phyloP scores from a whole-genome alignment of 2,113 vertebrate genomes.

The Nannospalax galili region DNA sequence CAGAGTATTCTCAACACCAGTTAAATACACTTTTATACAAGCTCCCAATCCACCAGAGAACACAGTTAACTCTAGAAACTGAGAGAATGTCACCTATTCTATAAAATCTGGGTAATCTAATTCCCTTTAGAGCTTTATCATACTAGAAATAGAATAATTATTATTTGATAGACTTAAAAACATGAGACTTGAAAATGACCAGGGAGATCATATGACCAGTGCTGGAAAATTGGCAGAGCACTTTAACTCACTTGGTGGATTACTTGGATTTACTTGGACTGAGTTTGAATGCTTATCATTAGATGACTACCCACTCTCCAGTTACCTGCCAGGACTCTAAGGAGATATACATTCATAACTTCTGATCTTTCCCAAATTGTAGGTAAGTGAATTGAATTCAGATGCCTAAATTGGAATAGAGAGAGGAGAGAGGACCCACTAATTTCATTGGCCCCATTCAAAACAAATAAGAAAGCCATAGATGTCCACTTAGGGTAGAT shows the following conservation, averaged over 20 bases:
- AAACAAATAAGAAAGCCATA: neutral
- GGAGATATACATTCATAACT: neutral
- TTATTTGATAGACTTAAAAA: slow-evolving; percentile 2
- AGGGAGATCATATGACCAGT: neutral
- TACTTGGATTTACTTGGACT: slow-evolving; percentile 13
- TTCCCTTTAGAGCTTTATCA: neutral
- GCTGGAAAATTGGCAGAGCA: neutral
- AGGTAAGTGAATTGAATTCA: neutral
- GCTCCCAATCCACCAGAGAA: neutral
- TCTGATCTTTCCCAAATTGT: neutral
- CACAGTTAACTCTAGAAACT: slow-evolving; percentile 1
- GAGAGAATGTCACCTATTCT: neutral
- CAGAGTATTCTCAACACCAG: neutral
- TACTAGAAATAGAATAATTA: slow-evolving; percentile 19
- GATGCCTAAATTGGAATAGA: neutral
- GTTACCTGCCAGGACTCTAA: neutral
- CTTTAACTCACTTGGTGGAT: neutral
- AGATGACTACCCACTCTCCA: neutral
- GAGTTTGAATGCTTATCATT: neutral
- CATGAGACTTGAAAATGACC: slow-evolving; percentile 11
- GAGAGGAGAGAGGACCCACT: neutral
- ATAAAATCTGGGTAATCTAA: neutral
- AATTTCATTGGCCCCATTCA: neutral
- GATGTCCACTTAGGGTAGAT: neutral
- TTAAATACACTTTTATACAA: neutral